These are phyloP conservation scores for Orthosia gothica DNA, from an alignment of 2,888 invertebrate genomes.

Conservation along the genomic window DNA sequence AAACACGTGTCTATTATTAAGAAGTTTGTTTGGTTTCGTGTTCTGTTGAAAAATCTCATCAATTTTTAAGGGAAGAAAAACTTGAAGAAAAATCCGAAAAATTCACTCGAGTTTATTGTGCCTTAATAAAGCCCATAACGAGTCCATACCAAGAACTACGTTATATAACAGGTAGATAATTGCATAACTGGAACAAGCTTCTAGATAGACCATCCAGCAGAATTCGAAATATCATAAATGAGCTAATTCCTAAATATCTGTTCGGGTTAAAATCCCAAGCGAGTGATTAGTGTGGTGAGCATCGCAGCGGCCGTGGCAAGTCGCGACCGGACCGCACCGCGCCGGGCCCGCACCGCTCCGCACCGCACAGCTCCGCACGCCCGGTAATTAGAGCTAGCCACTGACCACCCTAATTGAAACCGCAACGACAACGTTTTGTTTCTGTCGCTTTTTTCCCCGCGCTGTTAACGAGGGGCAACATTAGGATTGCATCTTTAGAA, in stretches of 20 bases:
- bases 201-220: constrained; percentile 7
- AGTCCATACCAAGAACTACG: not conserved
- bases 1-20: constrained; percentile 22
- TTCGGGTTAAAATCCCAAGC: constrained; percentile 52
- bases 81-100: no score
- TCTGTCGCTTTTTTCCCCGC: constrained; percentile 72
- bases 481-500: constrained; percentile 69
- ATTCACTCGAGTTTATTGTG: not conserved
- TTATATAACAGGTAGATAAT: constrained; percentile 2
- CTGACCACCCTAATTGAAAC: constrained; percentile 82
- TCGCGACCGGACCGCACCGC: constrained; percentile 40
- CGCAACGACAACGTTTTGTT: constrained; percentile 78
- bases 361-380: constrained; percentile 38
- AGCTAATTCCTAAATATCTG: constrained; percentile 55
- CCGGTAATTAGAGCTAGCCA: constrained; percentile 77
- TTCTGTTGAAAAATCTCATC: not conserved
- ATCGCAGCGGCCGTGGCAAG: constrained; percentile 41
- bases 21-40: constrained; percentile 8
- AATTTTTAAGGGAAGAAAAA: not conserved
- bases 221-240: constrained; percentile 37
- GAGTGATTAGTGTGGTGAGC: constrained; percentile 64
- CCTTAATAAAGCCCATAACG: not conserved
- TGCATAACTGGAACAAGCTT: constrained; percentile 5
- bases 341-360: constrained; percentile 46
- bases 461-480: constrained; percentile 77